Conservation (phyloP, 1,140 invertebrate genomes). For the Lucilia cuprina region DNA sequence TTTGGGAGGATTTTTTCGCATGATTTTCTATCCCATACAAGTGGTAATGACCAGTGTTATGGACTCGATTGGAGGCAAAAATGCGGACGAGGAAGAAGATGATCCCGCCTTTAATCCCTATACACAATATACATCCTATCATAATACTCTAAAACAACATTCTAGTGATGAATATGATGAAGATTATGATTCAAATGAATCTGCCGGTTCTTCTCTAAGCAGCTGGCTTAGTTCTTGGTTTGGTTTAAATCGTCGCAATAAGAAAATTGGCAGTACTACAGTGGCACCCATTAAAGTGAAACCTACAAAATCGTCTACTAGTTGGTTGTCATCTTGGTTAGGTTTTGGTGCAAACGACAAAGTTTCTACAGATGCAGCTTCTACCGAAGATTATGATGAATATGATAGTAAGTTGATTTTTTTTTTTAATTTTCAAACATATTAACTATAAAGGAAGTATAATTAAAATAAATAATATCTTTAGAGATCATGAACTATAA, state of each 20-base stretch:
- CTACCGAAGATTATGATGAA: conserved; percentile 49
- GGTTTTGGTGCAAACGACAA: conserved; percentile 44
- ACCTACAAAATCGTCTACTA: conserved; percentile 39
- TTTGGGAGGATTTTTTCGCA: conserved; percentile 53
- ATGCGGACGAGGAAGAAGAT: conserved; percentile 38
- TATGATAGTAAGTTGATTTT: conserved; percentile 49
- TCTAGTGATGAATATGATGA: conserved; percentile 38
- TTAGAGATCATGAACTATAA: neutral
- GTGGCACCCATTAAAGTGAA: conserved; percentile 13
- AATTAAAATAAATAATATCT: neutral
- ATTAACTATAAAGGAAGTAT: neutral
- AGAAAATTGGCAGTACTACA: conserved; percentile 53
- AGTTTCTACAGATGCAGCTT: neutral
- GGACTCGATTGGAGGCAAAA: conserved; percentile 44
- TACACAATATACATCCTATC: conserved; percentile 55
- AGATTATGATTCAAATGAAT: neutral
- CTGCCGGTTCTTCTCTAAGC: conserved; percentile 40
- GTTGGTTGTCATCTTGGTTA: conserved; percentile 57
- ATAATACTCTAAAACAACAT: conserved; percentile 46
- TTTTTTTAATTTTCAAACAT: neutral
- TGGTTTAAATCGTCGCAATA: conserved; percentile 47
- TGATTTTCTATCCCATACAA: conserved; percentile 58
- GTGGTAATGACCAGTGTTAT: conserved; percentile 52
- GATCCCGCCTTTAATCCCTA: conserved; percentile 40
- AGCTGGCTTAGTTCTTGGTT: conserved; percentile 58